Percentiles rank a stretch among this genome's conserved stretches.
phyloP scores from a whole-genome alignment of 2,888 invertebrate species.

The Suillia variegata region DNA sequence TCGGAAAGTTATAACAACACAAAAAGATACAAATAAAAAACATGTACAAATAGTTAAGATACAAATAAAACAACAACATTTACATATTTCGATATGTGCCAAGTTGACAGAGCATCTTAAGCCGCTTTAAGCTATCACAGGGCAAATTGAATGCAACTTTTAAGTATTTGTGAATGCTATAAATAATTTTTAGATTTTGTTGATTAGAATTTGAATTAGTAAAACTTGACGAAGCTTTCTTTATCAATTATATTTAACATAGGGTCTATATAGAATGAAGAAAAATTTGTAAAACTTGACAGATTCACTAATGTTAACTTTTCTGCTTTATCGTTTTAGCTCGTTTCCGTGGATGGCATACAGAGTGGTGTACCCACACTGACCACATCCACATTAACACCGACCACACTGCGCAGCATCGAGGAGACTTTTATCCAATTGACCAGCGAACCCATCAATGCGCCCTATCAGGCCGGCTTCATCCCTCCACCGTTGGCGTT shows the following conservation, averaged over 20 bases:
- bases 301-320: too few relatives aligned
- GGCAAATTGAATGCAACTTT: too few relatives aligned
- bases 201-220: too few relatives aligned
- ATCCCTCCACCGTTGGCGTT: constrained; percentile 83
- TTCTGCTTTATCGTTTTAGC: constrained; percentile 65
- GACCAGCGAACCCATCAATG: constrained; percentile 75
- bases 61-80: too few relatives aligned
- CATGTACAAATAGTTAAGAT: too few relatives aligned
- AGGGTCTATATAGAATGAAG: too few relatives aligned
- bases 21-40: background rate
- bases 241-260: too few relatives aligned
- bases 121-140: too few relatives aligned
- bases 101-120: too few relatives aligned
- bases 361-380: constrained; percentile 89
- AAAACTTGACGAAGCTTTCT: too few relatives aligned
- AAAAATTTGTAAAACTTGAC: too few relatives aligned
- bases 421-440: constrained; percentile 91
- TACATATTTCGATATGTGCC: too few relatives aligned
- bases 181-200: background rate
- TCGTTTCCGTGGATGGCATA: constrained; percentile 82
- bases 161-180: background rate
- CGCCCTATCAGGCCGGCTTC: constrained; percentile 89
- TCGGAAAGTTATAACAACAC: background rate
- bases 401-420: constrained; percentile 89
- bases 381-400: constrained; percentile 92